A percentile compares a stretch with the other conserved stretches of the same genome.
Evolutionary conservation across 2,113 vertebrate genomes (phyloP).

Genomic region (Hemiprocne comata): DNA sequence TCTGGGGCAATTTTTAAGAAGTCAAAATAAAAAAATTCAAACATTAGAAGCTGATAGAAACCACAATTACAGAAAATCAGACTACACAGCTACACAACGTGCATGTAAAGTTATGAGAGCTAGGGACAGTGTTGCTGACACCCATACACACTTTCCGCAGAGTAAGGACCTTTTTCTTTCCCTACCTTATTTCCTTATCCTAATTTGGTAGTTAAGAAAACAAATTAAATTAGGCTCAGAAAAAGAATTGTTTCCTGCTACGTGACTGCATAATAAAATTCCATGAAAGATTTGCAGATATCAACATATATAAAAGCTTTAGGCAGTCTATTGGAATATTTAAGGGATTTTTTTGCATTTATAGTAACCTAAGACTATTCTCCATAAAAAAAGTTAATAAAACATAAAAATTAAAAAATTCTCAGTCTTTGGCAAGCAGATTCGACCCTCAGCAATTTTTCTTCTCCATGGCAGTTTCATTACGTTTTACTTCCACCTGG

Average conservation of each 20-base stretch:
- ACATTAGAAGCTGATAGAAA: not conserved
- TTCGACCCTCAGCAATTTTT: not conserved
- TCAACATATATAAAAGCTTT: not conserved
- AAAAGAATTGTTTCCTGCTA: not conserved
- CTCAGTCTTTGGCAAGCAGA: not conserved
- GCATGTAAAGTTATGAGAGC: not conserved
- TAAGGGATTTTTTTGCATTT: not conserved
- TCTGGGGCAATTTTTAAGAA: not conserved
- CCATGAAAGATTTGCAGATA: not conserved
- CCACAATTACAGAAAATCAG: not conserved
- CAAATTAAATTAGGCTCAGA: not conserved
- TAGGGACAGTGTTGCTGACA: not conserved
- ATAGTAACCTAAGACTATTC: not conserved
- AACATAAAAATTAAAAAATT: not conserved
- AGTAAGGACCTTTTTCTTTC: not conserved
- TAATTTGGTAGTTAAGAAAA: not conserved
- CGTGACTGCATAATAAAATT: not conserved
- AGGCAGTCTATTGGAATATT: not conserved
- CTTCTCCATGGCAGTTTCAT: not conserved
- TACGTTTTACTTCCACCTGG: constrained; percentile 75
- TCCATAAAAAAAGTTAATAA: not conserved
- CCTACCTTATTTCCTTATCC: not conserved
- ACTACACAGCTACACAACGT: not conserved
- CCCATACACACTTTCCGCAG: not conserved
- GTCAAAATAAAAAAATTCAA: not conserved